A percentile compares a stretch with the other conserved stretches of the same genome.
Conservation (phyloP, 2,113 vertebrate species). For the Perca schrenkii region DNA sequence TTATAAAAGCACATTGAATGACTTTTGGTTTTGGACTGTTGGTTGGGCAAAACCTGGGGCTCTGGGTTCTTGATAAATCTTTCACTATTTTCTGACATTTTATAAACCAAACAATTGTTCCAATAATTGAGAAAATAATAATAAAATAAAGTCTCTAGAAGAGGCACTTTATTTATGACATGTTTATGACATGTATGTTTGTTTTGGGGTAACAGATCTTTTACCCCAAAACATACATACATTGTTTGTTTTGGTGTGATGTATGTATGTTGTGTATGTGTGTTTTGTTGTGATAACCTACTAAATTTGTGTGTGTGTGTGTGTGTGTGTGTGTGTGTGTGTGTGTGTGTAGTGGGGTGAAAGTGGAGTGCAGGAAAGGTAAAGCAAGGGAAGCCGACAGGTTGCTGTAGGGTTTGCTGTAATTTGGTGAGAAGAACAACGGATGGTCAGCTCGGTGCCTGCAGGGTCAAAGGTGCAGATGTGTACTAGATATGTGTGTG, state of each 20-base stretch:
- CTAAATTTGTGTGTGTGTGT: conserved; percentile 46
- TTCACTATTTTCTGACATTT: not conserved
- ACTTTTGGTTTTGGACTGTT: not conserved
- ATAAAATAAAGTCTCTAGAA: not conserved
- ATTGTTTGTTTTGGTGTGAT: conserved; percentile 50
- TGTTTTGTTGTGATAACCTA: conserved; percentile 66
- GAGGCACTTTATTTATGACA: not conserved
- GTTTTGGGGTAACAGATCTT: conserved; percentile 26
- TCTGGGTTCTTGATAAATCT: not conserved
- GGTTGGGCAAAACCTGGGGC: not conserved
- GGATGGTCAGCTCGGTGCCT: conserved; percentile 13
- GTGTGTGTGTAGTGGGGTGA: not conserved
- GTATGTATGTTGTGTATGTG: no score
- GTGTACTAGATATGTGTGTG: conserved; percentile 3
- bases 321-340: conserved; percentile 15
- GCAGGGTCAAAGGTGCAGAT: conserved; percentile 29
- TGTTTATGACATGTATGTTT: not conserved
- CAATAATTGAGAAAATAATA: not conserved
- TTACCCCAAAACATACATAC: no score
- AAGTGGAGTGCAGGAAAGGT: conserved; percentile 61
- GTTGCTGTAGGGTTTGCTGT: conserved; percentile 26
- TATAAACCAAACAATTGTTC: not conserved
- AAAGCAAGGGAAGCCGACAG: conserved; percentile 12
- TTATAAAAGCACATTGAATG: not conserved
- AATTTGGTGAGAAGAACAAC: conserved; percentile 39